phyloP scores from a whole-genome alignment of 1,140 invertebrate species.

The Neocloeon triangulifer region DNA sequence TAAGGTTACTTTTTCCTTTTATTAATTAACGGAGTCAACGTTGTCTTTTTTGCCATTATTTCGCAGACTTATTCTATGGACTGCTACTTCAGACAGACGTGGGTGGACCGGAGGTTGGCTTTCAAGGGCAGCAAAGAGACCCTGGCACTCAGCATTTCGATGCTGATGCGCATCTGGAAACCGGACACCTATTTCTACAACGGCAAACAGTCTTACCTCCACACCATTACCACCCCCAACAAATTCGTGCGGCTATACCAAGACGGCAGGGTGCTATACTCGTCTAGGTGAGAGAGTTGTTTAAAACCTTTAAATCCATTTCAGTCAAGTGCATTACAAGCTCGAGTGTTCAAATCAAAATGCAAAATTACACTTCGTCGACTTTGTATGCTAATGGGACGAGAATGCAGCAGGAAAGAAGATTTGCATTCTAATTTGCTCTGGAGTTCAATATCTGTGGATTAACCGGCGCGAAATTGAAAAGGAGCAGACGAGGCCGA shows the following conservation, averaged over 20 bases:
- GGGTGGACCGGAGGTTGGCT: conserved; percentile 47
- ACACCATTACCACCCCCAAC: conserved; percentile 76
- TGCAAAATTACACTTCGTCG: background rate
- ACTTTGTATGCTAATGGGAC: background rate
- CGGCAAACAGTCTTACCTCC: conserved; percentile 59
- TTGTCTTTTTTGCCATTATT: no score
- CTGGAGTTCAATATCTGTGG: background rate
- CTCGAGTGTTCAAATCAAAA: background rate
- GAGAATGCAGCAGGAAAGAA: background rate
- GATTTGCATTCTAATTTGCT: no score
- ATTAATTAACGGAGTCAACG: no score
- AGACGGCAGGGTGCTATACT: conserved; percentile 68
- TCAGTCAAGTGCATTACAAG: background rate
- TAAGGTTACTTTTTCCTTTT: no score
- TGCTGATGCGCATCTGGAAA: conserved; percentile 64
- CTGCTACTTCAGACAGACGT: conserved; percentile 65
- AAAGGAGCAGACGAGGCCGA: no score
- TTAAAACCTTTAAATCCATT: background rate
- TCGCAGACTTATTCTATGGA: conserved; percentile 72
- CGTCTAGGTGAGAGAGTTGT: conserved; percentile 42
- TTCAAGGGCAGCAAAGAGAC: conserved; percentile 36
- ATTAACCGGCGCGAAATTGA: no score
- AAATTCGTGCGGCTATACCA: conserved; percentile 64
- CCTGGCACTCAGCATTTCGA: conserved; percentile 47
- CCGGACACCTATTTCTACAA: conserved; percentile 80